Base-by-base conservation (phyloP, 2,113 vertebrate species). In the Equus quagga region DNA sequence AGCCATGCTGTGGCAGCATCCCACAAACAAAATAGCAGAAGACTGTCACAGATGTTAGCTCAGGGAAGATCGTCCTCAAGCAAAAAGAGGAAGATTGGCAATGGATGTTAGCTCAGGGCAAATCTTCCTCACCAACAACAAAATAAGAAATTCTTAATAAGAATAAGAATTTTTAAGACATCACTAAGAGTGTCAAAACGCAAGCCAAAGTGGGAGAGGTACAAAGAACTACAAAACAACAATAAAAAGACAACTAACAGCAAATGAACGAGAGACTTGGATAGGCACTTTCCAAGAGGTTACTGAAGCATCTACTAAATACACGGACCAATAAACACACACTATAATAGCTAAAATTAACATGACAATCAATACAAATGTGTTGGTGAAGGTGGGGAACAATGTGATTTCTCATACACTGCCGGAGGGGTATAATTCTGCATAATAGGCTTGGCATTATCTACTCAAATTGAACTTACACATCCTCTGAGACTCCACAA, bases 361-460 rank as follows among this genome's bases (percentile, higher is more conserved):
- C 10, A 31, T 0, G 24, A 64, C 56, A 2, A 18, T 13, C 6
- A 1, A 8, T 2, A 73, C n/a, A 46, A n/a, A 81, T 1, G 24
- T 41, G 31, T 8, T 46, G 28, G 56, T 9, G 36, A 3, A 64
- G 67, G 51, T 51, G 5, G 0, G 10, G 28, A 51, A 51, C 51
- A 7, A 13, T 2, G 1, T 6, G 26, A 56, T 58, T 28, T 31
- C 70, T 23, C 51, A 8, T 1, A 15, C 21, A 6, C 54, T 17
- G 31, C 31, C 7, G 28, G 14, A 31, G 54, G 51, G 5, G 56
- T 0, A 6, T 9, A 4, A 28, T 0, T 14, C 3, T 7, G 8
- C 7, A 23, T 9, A 12, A 26, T 11, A 28, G 31, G 56, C 64
- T 2, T 3, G 51, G 82, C 26, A 2, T 31, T 18, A 18, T 6